phyloP scores from a whole-genome alignment of 1,140 invertebrate species.

The Lasioglossum baleicum region DNA sequence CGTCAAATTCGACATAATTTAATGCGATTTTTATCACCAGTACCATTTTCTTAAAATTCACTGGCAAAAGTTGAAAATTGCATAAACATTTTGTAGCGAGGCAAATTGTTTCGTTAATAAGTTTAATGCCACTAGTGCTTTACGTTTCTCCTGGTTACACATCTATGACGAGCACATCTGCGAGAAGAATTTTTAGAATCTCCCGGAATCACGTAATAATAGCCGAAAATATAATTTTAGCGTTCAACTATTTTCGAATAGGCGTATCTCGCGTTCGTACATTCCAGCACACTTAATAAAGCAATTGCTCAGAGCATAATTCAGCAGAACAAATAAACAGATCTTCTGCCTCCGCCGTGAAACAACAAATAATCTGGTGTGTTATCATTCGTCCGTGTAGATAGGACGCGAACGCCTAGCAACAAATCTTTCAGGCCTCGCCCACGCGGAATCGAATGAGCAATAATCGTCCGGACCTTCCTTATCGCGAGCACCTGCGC shows the following conservation, averaged over 20 bases:
- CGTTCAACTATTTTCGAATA: not conserved
- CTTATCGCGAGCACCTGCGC: constrained; percentile 4
- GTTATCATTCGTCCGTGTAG: not conserved
- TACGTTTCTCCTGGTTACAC: too few species aligned
- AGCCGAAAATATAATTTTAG: not conserved
- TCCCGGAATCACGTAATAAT: not conserved
- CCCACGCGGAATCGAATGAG: not conserved
- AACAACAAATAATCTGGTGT: not conserved
- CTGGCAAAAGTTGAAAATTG: too few species aligned
- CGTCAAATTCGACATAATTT: too few species aligned
- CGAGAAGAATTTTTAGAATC: not conserved
- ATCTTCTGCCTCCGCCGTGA: not conserved
- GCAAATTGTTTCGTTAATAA: too few species aligned
- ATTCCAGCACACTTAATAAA: not conserved
- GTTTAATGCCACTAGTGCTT: too few species aligned
- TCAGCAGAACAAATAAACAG: not conserved
- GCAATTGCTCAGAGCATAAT: not conserved
- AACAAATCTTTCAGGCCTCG: not conserved
- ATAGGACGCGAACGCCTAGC: not conserved
- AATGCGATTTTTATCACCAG: too few species aligned
- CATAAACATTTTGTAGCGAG: too few species aligned
- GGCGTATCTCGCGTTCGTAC: not conserved
- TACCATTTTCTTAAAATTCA: too few species aligned
- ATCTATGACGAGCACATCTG: too few species aligned
- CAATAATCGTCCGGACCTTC: not conserved